Percentiles rank a stretch among this genome's conserved stretches.
Evolutionary conservation across 1,140 invertebrate genomes (phyloP).

Genomic region (Danaus melanippus): DNA sequence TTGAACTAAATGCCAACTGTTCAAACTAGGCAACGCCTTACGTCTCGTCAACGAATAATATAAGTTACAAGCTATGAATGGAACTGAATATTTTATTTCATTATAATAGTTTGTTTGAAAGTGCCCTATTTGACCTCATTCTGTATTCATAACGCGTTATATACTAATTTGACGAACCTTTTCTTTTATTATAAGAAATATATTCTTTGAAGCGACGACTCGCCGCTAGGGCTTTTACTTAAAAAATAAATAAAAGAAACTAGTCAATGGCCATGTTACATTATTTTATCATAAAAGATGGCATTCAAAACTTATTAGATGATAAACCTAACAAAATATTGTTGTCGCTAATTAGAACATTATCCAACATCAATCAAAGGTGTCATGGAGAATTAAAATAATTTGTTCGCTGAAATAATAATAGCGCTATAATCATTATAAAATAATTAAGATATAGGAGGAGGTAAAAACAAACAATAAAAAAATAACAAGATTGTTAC

Average conservation of each 20-base stretch:
- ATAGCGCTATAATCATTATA: no score
- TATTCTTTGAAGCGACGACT: constrained; percentile 24
- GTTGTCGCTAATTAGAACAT: no score
- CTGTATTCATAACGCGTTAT: constrained; percentile 63
- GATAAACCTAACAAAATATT: no score
- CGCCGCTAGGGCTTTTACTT: constrained; percentile 14
- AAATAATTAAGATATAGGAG: neutral
- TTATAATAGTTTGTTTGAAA: constrained; percentile 57
- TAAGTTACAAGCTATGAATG: constrained; percentile 58
- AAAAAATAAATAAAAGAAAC: no score
- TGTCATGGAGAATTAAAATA: no score
- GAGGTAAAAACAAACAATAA: constrained; percentile 8
- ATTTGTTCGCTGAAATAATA: no score
- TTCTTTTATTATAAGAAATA: constrained; percentile 33
- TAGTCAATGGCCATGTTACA: no score
- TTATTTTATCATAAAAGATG: no score
- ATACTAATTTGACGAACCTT: constrained; percentile 44
- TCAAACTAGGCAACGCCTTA: constrained; percentile 58
- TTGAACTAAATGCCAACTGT: constrained; percentile 46
- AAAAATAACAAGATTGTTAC: constrained; percentile 12
- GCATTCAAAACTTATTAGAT: no score
- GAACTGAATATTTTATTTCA: constrained; percentile 67
- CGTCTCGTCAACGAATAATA: constrained; percentile 43
- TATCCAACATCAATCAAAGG: no score
- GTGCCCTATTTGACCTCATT: constrained; percentile 67